Evolutionary conservation across 2,113 vertebrate species (phyloP).

Genomic region (Fregata magnificens): DNA sequence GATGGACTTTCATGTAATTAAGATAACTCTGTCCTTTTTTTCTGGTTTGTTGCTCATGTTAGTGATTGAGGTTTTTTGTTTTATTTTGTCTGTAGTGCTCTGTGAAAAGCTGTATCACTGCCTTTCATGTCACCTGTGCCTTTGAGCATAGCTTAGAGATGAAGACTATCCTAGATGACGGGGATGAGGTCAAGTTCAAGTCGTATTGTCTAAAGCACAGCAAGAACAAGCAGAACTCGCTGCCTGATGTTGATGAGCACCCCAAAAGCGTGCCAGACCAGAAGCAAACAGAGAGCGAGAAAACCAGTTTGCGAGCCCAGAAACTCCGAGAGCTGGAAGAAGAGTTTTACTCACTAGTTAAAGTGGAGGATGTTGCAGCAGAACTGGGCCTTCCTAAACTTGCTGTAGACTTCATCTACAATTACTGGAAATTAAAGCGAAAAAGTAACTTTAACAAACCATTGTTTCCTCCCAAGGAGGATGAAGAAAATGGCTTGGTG

Average conservation of each 20-base stretch:
- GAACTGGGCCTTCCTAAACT: slow-evolving; percentile 80
- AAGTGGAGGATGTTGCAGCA: slow-evolving; percentile 83
- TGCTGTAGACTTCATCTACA: slow-evolving; percentile 91
- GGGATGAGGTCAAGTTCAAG: slow-evolving; percentile 97
- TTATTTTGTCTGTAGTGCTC: slow-evolving; percentile 83
- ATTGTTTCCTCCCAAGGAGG: slow-evolving; percentile 91
- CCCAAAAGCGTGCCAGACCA: slow-evolving; percentile 79
- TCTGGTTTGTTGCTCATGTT: background rate
- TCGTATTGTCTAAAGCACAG: slow-evolving; percentile 97
- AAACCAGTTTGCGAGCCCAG: slow-evolving; percentile 88
- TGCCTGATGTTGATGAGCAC: slow-evolving; percentile 71
- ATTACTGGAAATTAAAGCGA: slow-evolving; percentile 98
- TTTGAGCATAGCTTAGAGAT: slow-evolving; percentile 97
- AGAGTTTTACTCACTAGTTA: slow-evolving; percentile 89
- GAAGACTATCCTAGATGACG: slow-evolving; percentile 97
- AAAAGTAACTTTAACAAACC: slow-evolving; percentile 94
- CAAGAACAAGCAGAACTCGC: slow-evolving; percentile 79
- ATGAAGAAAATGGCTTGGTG: slow-evolving; percentile 88
- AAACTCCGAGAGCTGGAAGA: slow-evolving; percentile 95
- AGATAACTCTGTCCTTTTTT: background rate
- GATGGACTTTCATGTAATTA: background rate
- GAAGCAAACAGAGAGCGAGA: slow-evolving; percentile 84
- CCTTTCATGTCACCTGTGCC: slow-evolving; percentile 99
- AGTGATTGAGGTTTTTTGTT: background rate
- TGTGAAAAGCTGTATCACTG: slow-evolving; percentile 95